Evolutionary conservation across 1,140 invertebrate species (phyloP).

Genomic region (Drosophila miranda): DNA sequence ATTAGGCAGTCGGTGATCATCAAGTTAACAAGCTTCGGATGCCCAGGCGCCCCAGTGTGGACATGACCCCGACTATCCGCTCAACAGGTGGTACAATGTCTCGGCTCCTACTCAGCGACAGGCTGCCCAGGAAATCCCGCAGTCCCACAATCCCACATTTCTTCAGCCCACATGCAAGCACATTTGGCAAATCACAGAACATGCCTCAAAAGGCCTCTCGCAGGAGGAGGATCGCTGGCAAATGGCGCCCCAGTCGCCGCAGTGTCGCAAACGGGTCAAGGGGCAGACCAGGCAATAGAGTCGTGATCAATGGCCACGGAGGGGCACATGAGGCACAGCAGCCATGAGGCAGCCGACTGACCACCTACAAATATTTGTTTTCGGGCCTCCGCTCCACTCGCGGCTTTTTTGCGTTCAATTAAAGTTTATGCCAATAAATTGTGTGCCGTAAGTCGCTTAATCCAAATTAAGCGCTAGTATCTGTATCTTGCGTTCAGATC

Average conservation of each 20-base stretch:
- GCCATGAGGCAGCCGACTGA: constrained; percentile 37
- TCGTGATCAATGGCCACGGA: constrained; percentile 74
- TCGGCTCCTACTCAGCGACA: constrained; percentile 27
- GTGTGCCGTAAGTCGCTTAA: constrained; percentile 76
- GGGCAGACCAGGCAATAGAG: constrained; percentile 49
- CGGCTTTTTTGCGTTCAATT: constrained; percentile 65
- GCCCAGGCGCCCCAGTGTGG: constrained; percentile 47
- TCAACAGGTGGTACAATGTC: constrained; percentile 62
- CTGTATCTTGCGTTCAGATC: constrained; percentile 13
- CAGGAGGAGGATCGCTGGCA: constrained; percentile 31
- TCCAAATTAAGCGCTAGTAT: constrained; percentile 72
- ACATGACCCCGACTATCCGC: constrained; percentile 55
- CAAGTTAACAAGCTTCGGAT: constrained; percentile 40
- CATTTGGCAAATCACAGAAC: constrained; percentile 43
- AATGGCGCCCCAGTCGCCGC: constrained; percentile 50
- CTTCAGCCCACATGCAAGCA: constrained; percentile 52
- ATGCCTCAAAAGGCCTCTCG: constrained; percentile 14
- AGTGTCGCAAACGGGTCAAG: constrained; percentile 35
- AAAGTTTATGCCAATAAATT: constrained; percentile 79
- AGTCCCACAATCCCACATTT: neutral
- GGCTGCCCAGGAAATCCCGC: neutral
- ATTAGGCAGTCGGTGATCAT: constrained; percentile 38
- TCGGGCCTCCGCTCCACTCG: constrained; percentile 8
- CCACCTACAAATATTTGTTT: constrained; percentile 74
- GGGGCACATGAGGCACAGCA: constrained; percentile 28